Conservation (phyloP, 2,113 vertebrate species). For the Spizaetus ornatus region DNA sequence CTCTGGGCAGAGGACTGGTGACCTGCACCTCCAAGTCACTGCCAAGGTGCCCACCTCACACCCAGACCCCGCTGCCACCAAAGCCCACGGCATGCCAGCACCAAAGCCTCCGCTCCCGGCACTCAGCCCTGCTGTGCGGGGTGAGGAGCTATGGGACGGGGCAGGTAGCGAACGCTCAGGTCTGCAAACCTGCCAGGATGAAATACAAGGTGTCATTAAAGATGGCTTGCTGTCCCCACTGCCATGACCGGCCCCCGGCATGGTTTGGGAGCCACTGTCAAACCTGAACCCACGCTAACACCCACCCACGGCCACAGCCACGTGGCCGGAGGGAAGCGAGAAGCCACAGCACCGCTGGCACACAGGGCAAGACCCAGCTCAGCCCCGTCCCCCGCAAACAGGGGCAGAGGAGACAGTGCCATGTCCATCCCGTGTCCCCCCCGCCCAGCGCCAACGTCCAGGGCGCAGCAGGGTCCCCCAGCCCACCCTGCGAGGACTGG, state of each 20-base stretch:
- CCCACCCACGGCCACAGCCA: neutral
- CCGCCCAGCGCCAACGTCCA: neutral
- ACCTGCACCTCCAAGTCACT: neutral
- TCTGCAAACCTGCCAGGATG: neutral
- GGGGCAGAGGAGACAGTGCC: neutral
- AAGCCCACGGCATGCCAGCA: neutral
- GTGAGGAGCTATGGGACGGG: neutral
- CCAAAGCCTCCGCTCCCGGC: no score
- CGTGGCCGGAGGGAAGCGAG: no score
- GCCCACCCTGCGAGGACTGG: no score
- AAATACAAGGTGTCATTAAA: neutral
- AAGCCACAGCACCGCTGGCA: no score
- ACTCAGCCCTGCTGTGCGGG: neutral
- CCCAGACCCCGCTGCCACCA: neutral
- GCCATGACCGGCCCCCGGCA: no score
- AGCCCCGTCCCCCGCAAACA: fast-evolving
- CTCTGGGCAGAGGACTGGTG: neutral
- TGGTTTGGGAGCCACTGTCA: neutral
- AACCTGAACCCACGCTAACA: neutral
- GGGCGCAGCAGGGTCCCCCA: no score
- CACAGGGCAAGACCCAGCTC: neutral
- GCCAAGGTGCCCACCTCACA: neutral
- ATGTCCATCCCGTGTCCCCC: neutral
- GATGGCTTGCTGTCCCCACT: no score
- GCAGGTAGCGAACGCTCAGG: no score